Conservation (phyloP, 92 coral and sea anemone genomes). For the Epizoanthus scotinus region DNA sequence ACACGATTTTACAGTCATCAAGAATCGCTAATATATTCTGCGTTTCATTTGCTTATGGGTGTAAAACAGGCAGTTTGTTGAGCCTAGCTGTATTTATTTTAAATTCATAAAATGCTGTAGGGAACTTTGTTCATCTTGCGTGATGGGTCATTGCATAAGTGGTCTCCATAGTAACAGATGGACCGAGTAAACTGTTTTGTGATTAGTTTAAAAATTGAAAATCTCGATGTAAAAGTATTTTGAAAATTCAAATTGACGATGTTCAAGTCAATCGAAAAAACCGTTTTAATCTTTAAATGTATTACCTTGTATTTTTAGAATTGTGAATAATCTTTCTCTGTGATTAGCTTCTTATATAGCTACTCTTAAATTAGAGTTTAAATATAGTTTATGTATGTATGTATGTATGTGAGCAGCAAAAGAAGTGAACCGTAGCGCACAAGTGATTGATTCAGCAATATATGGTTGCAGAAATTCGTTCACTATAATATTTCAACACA, state of each 20-base stretch:
- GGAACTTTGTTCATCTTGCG: constrained; percentile 3
- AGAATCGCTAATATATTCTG: too few species aligned
- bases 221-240: not conserved
- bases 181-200: not conserved
- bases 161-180: constrained; percentile 1
- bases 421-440: not conserved
- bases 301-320: not conserved
- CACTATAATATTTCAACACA: not conserved
- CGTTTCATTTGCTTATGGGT: too few species aligned
- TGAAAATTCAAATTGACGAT: too few species aligned
- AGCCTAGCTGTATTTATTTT: too few species aligned
- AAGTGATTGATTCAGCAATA: not conserved
- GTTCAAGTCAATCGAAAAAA: too few species aligned
- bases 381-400: too few species aligned
- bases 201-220: too few species aligned
- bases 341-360: too few species aligned
- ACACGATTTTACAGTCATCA: not conserved
- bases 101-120: not conserved
- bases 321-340: not conserved
- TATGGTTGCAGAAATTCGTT: not conserved
- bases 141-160: not conserved
- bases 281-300: too few species aligned
- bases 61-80: too few species aligned
- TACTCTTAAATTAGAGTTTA: too few species aligned
- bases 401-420: too few species aligned